Conservation (phyloP, 2,888 invertebrate species). For the Ceraclea dissimilis region DNA sequence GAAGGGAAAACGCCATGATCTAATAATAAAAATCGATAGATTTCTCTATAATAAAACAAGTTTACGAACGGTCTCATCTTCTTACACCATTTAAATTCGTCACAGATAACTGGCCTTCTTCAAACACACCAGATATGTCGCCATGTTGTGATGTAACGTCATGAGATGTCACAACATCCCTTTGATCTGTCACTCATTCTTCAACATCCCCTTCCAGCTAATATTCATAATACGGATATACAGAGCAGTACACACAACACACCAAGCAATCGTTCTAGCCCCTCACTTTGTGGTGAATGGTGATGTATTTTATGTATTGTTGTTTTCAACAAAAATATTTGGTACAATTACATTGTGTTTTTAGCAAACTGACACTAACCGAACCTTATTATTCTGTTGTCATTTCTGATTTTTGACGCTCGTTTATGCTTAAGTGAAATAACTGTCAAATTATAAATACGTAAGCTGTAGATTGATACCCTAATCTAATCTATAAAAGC, state of each 20-base stretch:
- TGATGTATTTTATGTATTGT: background rate
- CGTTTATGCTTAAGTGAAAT: background rate
- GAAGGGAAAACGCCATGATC: too few relatives aligned
- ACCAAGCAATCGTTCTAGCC: background rate
- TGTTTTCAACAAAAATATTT: constrained; percentile 3
- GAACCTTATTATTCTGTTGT: constrained; percentile 1
- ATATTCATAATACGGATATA: constrained; percentile 11
- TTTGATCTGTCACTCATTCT: constrained; percentile 24
- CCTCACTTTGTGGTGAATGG: background rate
- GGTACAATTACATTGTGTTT: background rate
- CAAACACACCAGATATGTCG: background rate
- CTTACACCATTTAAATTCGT: background rate
- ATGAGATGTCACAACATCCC: constrained; percentile 22
- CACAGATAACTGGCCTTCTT: background rate
- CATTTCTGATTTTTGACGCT: background rate
- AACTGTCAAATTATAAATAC: background rate
- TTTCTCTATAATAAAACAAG: too few relatives aligned
- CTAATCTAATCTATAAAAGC: too few relatives aligned
- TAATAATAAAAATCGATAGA: too few relatives aligned
- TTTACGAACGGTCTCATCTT: too few relatives aligned
- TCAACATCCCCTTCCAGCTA: constrained; percentile 13
- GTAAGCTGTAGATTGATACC: too few relatives aligned
- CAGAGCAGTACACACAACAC: too few relatives aligned
- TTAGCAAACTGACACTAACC: constrained; percentile 10
- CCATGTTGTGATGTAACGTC: background rate